phyloP scores from a whole-genome alignment of 2,888 invertebrate species.

The Alcis repandata region DNA sequence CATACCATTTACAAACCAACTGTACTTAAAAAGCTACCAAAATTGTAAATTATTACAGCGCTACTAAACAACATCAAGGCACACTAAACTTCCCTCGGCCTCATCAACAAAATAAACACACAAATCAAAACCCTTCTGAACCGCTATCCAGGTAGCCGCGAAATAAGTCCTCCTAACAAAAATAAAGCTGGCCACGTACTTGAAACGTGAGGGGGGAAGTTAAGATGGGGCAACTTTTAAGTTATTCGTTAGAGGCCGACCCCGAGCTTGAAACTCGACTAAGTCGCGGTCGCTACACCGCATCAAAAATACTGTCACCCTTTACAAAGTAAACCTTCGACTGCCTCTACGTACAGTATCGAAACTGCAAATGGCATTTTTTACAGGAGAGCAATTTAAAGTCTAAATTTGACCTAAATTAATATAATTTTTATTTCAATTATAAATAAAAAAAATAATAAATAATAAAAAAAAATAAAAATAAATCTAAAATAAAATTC shows the following conservation, averaged over 20 bases:
- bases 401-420: no score
- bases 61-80: neutral
- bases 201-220: slow-evolving; percentile 54
- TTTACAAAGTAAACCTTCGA: slow-evolving; percentile 51
- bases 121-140: slow-evolving; percentile 33
- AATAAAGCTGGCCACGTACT: slow-evolving; percentile 59
- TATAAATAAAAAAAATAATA: no score
- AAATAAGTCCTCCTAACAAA: slow-evolving; percentile 45
- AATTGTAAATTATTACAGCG: neutral
- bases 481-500: no score
- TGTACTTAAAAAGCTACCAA: neutral
- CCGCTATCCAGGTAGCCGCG: slow-evolving; percentile 33
- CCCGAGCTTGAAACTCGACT: slow-evolving; percentile 57
- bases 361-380: no score
- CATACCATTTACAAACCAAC: no score
- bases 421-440: no score
- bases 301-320: slow-evolving; percentile 63
- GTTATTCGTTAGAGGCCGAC: slow-evolving; percentile 60
- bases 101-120: slow-evolving; percentile 26
- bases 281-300: slow-evolving; percentile 62
- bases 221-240: slow-evolving; percentile 60
- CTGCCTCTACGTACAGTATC: no score
- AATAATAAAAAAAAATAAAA: no score
- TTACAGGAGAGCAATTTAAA: no score
- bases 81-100: neutral